Evolutionary conservation across 2,888 invertebrate genomes (phyloP), one percentile per base, ranked within the genome.

Genomic region (Pterobdella sp.): DNA sequence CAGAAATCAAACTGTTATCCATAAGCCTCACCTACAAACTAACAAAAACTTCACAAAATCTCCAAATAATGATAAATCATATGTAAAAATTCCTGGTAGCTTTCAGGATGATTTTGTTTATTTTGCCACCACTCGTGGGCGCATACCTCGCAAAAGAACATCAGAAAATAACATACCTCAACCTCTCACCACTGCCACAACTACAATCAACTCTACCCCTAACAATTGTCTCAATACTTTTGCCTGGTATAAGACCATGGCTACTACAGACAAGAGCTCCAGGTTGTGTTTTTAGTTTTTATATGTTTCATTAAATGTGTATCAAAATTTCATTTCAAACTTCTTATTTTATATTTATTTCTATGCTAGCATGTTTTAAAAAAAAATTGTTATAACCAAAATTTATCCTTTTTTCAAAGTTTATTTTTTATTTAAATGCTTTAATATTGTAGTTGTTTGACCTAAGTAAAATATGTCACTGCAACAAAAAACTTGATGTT

Each of bases 61-160:
- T 34, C 49, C 31, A 26, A 49, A 67, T n/a, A 73, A 74, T n/a
- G 75, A 76, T 64, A 76, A 76, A 64, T 77, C 76, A 66, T 78
- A 75, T 73, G 79, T 83, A n/a, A 82, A 82, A 77, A 82, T 83
- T 36, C 81, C 82, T 7, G 83, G 82, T 10, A 80, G 79, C 74
- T 83, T 80, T 74, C 80, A 82, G 76, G 81, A 83, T 76, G 81
- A 83, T 72, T 83, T 81, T 79, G 82, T 83, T n/a, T 83, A 83
- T 75, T 83, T 80, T 75, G 79, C 81, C 65, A 81, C 81, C 34
- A 82, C 81, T 72, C 60, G 71, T 52, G 68, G 64, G 4, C 34
- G 73, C 42, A 32, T 52, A 26, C 60, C 69, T 1, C 22, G 73
- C 7, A 68, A 64, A 32, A 69, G 73, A 49, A 34, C 36, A 42